Base-by-base conservation (phyloP, 64 coral and sea anemone genomes). In the Orbicella faveolata region DNA sequence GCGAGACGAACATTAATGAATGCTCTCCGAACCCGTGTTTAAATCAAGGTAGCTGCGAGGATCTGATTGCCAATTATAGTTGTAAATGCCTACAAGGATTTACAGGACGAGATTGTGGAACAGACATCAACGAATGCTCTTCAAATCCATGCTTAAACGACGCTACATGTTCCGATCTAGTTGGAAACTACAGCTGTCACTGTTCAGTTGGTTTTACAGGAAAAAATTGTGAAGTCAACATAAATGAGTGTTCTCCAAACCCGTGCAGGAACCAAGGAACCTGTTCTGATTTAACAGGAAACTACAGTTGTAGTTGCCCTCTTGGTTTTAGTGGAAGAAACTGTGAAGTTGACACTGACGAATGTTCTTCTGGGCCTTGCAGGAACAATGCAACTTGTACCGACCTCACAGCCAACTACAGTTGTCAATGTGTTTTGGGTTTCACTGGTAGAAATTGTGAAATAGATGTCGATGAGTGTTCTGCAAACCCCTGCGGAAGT, bases 21-120 rank as follows among this genome's bases (percentile, higher is more conserved):
- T 96, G 95, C 54, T 15, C 75, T 10, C 83, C 90, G 76, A 79
- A 96, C 55, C 88, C 75, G 1, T 96, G 94, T 62, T n/a, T 69
- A 9, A 69, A 84, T 84, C 63, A 72, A 4, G 82, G 16, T 39
- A 72, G 20, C 2, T 84, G 82, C 41, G 11, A 23, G 7, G 82
- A 85, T 85, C 37, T 85, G 12, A 72, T 85, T 30, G 82, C 64
- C 23, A 85, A 52, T 85, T 85, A 85, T 19, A 85, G 82, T 17
- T 85, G 82, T 23, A 48, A 26, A 25, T 85, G 82, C 35, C 0
- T 21, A 2, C 1, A 9, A 0, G 89, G 77, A 35, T 84, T 33
- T 21, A 92, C 90, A 7, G 80, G 82, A 30, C 36, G 75, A 63
- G 80, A 77, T 51, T 92, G 90, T 73, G 41, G 18, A 4, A 3